Conservation (phyloP, 2,888 invertebrate genomes). For the Smittia sp. region DNA sequence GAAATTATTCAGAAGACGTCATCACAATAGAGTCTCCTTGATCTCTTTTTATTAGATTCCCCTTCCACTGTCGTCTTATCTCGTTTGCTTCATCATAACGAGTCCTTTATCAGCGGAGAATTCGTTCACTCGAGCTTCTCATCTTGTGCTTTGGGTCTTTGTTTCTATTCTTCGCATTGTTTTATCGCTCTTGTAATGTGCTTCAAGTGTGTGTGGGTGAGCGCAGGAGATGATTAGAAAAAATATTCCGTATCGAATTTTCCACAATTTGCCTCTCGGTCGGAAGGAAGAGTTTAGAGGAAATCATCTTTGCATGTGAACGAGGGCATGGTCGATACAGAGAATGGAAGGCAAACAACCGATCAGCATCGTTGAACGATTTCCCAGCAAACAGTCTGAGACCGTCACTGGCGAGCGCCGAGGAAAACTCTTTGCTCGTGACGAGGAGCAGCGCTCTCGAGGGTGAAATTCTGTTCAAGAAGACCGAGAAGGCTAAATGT, state of each 20-base stretch:
- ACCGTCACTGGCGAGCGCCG: neutral
- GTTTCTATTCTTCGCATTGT: conserved; percentile 36
- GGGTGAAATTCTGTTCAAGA: conserved; percentile 20
- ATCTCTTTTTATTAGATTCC: conserved; percentile 22
- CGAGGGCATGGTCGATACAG: neutral
- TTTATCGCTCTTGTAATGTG: conserved; percentile 36
- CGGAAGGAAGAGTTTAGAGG: conserved; percentile 1
- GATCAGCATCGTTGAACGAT: neutral
- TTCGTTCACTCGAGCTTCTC: conserved; percentile 26
- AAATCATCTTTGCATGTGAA: conserved; percentile 6
- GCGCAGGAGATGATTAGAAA: conserved; percentile 8
- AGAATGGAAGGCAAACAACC: neutral
- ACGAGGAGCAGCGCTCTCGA: conserved; percentile 6
- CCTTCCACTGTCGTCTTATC: conserved; percentile 23
- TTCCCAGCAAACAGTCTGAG: neutral
- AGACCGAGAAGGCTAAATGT: conserved; percentile 20
- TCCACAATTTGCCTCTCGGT: too few species aligned
- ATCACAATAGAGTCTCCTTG: conserved; percentile 24
- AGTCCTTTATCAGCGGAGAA: conserved; percentile 21
- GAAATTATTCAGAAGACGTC: conserved; percentile 19
- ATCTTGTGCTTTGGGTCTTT: conserved; percentile 13
- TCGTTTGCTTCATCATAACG: conserved; percentile 33
- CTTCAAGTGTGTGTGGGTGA: neutral
- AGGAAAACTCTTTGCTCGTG: neutral
- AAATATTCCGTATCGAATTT: neutral